Percentiles rank a stretch among this genome's conserved stretches.
phyloP scores from a whole-genome alignment of 2,113 vertebrate species.

The Garra rufa region DNA sequence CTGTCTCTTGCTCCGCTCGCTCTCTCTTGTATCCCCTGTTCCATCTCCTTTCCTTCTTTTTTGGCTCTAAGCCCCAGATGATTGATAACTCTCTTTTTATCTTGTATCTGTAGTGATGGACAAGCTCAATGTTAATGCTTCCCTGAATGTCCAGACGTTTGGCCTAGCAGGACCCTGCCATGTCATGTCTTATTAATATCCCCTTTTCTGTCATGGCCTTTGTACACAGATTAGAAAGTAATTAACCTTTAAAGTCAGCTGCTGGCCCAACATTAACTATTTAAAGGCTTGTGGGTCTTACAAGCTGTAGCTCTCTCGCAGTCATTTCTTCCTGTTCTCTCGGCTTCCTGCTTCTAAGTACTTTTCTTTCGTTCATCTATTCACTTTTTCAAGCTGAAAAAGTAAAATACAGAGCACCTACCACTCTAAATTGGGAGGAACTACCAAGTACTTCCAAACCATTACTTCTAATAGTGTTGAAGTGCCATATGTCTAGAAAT shows the following conservation, averaged over 20 bases:
- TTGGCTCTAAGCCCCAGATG: slow-evolving; percentile 45
- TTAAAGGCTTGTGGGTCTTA: slow-evolving; percentile 50
- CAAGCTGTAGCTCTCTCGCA: background rate
- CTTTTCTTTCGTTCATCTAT: background rate
- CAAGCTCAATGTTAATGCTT: slow-evolving; percentile 55
- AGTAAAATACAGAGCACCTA: background rate
- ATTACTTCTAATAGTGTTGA: background rate
- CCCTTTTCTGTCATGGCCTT: slow-evolving; percentile 59
- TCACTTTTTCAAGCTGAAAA: background rate
- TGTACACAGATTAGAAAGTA: slow-evolving; percentile 71
- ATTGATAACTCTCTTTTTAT: slow-evolving; percentile 65
- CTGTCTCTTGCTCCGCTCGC: background rate
- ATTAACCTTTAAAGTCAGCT: slow-evolving; percentile 75
- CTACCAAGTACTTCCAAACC: background rate
- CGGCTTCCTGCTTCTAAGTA: background rate
- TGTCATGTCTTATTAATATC: slow-evolving; percentile 74
- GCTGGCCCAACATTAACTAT: slow-evolving; percentile 64
- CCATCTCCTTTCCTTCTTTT: background rate
- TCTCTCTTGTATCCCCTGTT: background rate
- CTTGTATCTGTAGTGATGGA: slow-evolving; percentile 61
- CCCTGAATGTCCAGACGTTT: slow-evolving; percentile 59
- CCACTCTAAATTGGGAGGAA: background rate
- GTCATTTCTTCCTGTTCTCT: slow-evolving; percentile 18
- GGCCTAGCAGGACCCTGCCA: slow-evolving; percentile 60
- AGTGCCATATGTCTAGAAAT: background rate